Percentiles rank a stretch among this genome's conserved stretches.
Evolutionary conservation across 37 sponge, comb jelly and placozoan genomes (phyloP).

Genomic region (Amphimedon queenslandica): DNA sequence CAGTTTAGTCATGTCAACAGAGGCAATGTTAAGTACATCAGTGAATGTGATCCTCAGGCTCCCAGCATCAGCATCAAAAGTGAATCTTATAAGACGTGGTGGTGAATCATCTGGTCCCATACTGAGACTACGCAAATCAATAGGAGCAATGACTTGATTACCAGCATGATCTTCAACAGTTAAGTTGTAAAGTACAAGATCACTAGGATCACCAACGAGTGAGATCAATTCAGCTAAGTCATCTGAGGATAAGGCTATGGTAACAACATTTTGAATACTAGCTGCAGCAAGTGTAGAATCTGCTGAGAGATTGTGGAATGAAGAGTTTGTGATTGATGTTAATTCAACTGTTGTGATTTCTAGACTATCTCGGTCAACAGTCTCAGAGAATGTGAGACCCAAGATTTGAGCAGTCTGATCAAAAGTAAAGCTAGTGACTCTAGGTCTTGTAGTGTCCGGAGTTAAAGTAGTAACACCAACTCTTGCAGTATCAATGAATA

Average conservation of each 20-base stretch:
- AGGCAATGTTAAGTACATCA: slow-evolving; percentile 36
- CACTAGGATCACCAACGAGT: slow-evolving; percentile 27
- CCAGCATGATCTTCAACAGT: slow-evolving; percentile 48
- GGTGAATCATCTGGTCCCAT: slow-evolving; percentile 23
- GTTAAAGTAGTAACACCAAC: slow-evolving; percentile 5
- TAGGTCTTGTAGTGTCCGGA: slow-evolving; percentile 69
- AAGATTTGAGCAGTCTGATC: slow-evolving; percentile 23
- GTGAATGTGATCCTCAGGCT: slow-evolving; percentile 50
- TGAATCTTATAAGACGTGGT: slow-evolving; percentile 26
- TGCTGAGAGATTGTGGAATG: neutral
- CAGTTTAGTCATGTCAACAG: slow-evolving; percentile 26
- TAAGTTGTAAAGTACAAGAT: slow-evolving; percentile 25
- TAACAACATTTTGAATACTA: neutral
- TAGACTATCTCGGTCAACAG: slow-evolving; percentile 59
- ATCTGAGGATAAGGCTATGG: slow-evolving; percentile 25
- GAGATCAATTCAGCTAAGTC: slow-evolving; percentile 4
- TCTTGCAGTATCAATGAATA: neutral
- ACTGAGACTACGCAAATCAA: slow-evolving; percentile 13
- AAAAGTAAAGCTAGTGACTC: slow-evolving; percentile 38
- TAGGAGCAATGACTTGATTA: slow-evolving; percentile 29
- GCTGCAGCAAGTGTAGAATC: neutral
- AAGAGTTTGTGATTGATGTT: slow-evolving; percentile 9
- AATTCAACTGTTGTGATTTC: slow-evolving; percentile 16
- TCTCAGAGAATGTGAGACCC: slow-evolving; percentile 68
- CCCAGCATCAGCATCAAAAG: slow-evolving; percentile 53